These are phyloP conservation scores for Misgurnus anguillicaudatus DNA, from an alignment of 2,113 vertebrate species.

Conservation along the genomic window DNA sequence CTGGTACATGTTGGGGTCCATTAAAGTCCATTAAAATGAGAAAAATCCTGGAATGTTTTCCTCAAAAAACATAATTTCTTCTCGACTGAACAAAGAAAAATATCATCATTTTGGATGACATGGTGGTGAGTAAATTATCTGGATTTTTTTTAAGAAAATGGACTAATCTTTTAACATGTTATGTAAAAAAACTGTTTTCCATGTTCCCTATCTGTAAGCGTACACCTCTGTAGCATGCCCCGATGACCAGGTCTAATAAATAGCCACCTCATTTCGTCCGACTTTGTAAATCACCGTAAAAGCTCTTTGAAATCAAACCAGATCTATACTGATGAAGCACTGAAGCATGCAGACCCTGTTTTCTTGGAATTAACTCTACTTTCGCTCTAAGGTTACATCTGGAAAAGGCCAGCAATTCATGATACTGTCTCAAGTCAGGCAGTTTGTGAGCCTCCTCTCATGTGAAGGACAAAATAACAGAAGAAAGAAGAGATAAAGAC, in stretches of 20 bases:
- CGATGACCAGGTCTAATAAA: constrained; percentile 8
- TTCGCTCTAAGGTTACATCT: constrained; percentile 35
- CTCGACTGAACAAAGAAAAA: no score
- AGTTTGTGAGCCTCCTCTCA: neutral
- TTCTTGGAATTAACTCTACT: constrained; percentile 56
- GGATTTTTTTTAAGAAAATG: no score
- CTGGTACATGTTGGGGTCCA: no score
- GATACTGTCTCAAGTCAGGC: neutral
- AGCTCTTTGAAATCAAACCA: constrained; percentile 61
- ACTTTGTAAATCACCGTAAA: constrained; percentile 66
- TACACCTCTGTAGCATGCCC: neutral
- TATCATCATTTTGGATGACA: no score
- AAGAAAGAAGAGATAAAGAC: neutral
- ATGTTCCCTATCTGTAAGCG: no score
- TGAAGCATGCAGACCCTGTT: constrained; percentile 43
- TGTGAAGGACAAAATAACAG: constrained; percentile 16
- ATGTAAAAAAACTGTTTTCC: no score
- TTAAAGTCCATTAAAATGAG: no score
- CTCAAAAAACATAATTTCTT: no score
- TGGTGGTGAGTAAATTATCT: no score
- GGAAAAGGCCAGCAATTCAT: neutral
- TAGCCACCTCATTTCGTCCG: constrained; percentile 47
- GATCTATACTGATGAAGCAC: constrained; percentile 55
- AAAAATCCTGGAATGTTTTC: no score
- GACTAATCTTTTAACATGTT: no score